These are phyloP conservation scores for Trachelus tabidus DNA, from an alignment of 2,888 invertebrate genomes.

Conservation along the genomic window DNA sequence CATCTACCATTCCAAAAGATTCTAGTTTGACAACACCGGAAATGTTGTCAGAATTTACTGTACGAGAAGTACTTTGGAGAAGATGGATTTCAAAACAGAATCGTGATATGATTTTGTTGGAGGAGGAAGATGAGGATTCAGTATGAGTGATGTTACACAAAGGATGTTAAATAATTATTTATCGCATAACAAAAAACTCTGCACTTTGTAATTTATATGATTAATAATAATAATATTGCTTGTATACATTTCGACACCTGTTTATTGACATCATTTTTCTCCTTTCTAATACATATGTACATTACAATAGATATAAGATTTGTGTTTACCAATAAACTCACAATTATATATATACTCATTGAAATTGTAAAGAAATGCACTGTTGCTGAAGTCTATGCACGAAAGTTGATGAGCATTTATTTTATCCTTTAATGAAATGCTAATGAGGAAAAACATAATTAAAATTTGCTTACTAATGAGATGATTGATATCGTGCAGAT, in stretches of 20 bases:
- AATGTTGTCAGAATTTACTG: constrained; percentile 70
- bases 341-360: neutral
- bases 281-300: neutral
- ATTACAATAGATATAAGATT: neutral
- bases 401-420: neutral
- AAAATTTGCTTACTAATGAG: neutral
- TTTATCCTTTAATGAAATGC: neutral
- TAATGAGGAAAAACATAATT: neutral
- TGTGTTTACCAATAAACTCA: too few relatives aligned
- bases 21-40: constrained; percentile 63
- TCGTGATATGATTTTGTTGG: constrained; percentile 42
- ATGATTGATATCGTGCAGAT: constrained; percentile 3
- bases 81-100: constrained; percentile 72
- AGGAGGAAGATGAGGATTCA: constrained; percentile 59
- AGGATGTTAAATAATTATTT: neutral
- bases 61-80: constrained; percentile 75
- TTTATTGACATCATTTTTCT: neutral
- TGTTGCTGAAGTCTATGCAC: neutral
- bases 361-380: neutral
- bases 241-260: neutral
- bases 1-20: constrained; percentile 56
- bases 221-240: neutral
- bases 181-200: neutral
- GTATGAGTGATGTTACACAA: neutral
- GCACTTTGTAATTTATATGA: neutral